Percentiles rank a stretch among this genome's conserved stretches.
Evolutionary conservation across 2,113 vertebrate species (phyloP).

Genomic region (Indicator indicator): DNA sequence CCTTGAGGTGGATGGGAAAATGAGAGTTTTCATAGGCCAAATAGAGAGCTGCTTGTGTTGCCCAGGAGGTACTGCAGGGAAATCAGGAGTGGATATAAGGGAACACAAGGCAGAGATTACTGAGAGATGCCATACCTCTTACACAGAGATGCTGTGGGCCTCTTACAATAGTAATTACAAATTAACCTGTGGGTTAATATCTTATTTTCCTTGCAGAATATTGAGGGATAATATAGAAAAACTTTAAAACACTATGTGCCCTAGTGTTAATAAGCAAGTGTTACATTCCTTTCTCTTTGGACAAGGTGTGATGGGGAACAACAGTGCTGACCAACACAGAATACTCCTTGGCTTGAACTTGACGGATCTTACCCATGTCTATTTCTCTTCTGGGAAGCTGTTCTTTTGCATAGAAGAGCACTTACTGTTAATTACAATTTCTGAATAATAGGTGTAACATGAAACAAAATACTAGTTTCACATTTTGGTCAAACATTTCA

Average conservation of each 20-base stretch:
- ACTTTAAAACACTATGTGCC: background rate
- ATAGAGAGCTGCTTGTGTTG: background rate
- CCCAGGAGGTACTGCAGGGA: background rate
- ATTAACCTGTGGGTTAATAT: background rate
- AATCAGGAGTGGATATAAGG: background rate
- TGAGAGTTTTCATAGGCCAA: background rate
- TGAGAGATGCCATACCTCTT: background rate
- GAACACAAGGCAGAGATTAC: background rate
- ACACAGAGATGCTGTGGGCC: too few relatives aligned
- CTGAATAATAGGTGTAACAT: background rate
- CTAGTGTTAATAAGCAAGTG: background rate
- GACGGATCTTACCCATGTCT: background rate
- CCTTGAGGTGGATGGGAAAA: background rate
- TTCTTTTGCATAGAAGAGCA: background rate
- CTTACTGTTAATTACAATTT: background rate
- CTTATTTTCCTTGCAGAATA: background rate
- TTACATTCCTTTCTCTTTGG: background rate
- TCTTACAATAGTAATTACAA: background rate
- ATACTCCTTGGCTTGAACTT: background rate
- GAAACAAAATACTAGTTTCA: background rate
- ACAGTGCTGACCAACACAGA: fast-evolving
- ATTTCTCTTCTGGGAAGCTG: background rate
- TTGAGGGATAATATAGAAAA: background rate
- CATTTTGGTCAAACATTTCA: background rate
- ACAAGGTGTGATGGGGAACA: fast-evolving